These are phyloP conservation scores for Siderastrea radians DNA, from an alignment of 92 coral and sea anemone species.

Conservation along the genomic window DNA sequence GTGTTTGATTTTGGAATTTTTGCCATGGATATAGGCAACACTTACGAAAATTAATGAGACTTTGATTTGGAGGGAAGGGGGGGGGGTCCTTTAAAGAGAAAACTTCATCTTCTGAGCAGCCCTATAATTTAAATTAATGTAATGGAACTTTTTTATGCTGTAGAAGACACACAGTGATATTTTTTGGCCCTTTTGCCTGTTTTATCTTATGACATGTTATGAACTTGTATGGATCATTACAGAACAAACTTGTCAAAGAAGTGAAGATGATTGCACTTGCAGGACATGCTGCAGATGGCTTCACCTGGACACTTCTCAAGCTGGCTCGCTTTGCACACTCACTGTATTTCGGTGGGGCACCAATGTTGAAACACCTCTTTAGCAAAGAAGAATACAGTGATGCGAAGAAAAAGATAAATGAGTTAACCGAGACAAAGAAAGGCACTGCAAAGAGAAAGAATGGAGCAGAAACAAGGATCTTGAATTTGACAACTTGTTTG, in stretches of 20 bases:
- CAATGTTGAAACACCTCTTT: conserved; percentile 73
- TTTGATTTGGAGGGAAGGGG: too few species aligned
- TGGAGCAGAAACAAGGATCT: conserved; percentile 5
- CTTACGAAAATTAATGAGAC: too few species aligned
- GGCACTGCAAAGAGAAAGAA: not conserved
- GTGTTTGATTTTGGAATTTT: too few species aligned
- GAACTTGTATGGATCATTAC: conserved; percentile 57
- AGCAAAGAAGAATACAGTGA: conserved; percentile 55
- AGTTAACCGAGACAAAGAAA: conserved; percentile 52
- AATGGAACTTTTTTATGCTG: too few species aligned
- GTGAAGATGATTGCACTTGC: conserved; percentile 77
- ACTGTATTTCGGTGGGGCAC: conserved; percentile 63
- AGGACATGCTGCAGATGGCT: conserved; percentile 74
- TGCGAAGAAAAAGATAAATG: conserved; percentile 66
- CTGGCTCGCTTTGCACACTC: conserved; percentile 76
- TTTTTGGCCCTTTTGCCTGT: too few species aligned
- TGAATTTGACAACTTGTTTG: conserved; percentile 67
- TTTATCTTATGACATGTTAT: not conserved
- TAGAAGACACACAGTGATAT: too few species aligned
- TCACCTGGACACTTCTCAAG: conserved; percentile 78
- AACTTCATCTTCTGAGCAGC: too few species aligned
- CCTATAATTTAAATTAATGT: too few species aligned
- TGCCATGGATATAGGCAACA: too few species aligned
- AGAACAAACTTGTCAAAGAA: conserved; percentile 72
- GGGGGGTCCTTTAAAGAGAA: too few species aligned